phyloP scores from a whole-genome alignment of 2,113 vertebrate species.

The Nasalis larvatus region DNA sequence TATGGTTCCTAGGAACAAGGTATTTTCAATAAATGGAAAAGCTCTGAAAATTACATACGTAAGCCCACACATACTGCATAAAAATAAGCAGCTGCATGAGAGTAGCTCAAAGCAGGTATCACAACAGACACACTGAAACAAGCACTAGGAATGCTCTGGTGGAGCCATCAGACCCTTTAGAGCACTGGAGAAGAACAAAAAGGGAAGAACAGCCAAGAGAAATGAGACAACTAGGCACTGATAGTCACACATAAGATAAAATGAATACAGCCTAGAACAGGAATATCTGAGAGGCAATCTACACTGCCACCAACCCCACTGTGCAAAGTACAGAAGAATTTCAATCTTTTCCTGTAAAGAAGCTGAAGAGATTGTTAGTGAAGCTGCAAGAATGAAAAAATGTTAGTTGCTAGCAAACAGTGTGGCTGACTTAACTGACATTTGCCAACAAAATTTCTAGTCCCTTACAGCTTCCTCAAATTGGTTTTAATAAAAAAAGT shows the following conservation, averaged over 20 bases:
- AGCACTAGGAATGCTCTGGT: background rate
- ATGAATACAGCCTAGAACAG: background rate
- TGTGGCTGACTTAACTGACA: background rate
- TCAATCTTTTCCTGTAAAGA: background rate
- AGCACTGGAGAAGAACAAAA: background rate
- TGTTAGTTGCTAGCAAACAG: background rate
- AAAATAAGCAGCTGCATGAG: background rate
- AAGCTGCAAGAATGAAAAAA: slow-evolving; percentile 22
- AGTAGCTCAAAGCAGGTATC: background rate
- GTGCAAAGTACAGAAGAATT: background rate
- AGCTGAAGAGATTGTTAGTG: background rate
- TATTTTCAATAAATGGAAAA: background rate
- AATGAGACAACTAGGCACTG: background rate
- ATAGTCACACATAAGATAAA: background rate
- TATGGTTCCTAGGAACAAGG: background rate
- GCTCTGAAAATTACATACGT: background rate
- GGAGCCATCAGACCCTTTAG: background rate
- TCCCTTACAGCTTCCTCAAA: background rate
- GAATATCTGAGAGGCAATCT: background rate
- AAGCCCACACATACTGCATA: background rate
- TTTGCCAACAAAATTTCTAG: background rate
- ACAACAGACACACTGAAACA: background rate
- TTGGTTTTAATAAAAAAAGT: background rate
- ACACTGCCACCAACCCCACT: background rate
- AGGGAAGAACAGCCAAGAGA: background rate